Evolutionary conservation across 2,888 invertebrate species (phyloP).

Genomic region (Sesamia inferens): DNA sequence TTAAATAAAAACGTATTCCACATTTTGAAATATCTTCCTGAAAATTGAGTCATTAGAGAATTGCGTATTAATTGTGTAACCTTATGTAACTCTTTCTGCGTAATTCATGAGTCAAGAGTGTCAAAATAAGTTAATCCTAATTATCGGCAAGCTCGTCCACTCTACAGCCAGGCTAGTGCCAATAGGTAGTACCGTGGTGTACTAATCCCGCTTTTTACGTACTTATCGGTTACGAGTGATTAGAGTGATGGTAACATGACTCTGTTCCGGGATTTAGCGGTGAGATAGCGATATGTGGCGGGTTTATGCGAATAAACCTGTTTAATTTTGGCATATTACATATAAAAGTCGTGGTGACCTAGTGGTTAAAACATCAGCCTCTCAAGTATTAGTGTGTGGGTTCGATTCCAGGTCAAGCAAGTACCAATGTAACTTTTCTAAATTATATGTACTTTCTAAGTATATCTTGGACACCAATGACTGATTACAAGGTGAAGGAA

Average conservation of each 20-base stretch:
- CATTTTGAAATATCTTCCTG: too few relatives aligned
- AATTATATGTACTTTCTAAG: too few relatives aligned
- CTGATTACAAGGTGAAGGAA: too few relatives aligned
- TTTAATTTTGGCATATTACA: neutral
- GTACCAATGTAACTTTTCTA: too few relatives aligned
- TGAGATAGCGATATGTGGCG: conserved; percentile 21
- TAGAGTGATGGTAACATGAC: conserved; percentile 40
- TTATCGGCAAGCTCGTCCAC: conserved; percentile 42
- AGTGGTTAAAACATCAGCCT: too few relatives aligned
- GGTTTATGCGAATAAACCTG: conserved; percentile 1
- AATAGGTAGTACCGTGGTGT: conserved; percentile 3
- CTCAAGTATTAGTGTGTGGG: too few relatives aligned
- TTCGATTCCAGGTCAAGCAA: too few relatives aligned
- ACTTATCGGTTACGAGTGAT: conserved; percentile 54
- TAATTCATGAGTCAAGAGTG: conserved; percentile 23
- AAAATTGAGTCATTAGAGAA: too few relatives aligned
- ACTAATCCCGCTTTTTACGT: conserved; percentile 65
- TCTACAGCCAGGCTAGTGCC: conserved; percentile 16
- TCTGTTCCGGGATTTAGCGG: conserved; percentile 32
- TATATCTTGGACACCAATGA: too few relatives aligned
- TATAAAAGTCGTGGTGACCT: too few relatives aligned
- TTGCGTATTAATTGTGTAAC: conserved; percentile 4
- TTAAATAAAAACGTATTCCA: too few relatives aligned
- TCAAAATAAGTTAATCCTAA: conserved; percentile 47
- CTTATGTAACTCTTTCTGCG: conserved; percentile 8